Percentiles rank a stretch among this genome's conserved stretches.
phyloP scores from a whole-genome alignment of 2,888 invertebrate species.

The Dioctria rufipes region DNA sequence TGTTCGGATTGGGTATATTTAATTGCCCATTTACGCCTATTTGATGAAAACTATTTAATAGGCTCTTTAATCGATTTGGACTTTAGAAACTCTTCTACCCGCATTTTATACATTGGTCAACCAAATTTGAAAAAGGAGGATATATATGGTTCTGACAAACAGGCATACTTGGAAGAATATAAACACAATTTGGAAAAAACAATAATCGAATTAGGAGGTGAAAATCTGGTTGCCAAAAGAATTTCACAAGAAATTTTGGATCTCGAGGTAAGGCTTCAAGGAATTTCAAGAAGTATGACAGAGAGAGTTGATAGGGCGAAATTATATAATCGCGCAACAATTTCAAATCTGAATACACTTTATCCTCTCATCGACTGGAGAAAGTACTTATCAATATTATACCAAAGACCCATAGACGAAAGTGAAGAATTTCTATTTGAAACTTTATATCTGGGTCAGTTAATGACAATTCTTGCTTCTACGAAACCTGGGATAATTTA shows the following conservation, averaged over 20 bases:
- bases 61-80: not conserved
- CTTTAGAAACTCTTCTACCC: not conserved
- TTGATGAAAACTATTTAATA: not conserved
- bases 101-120: not conserved
- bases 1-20: not conserved
- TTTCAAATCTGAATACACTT: not conserved
- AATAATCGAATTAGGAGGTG: not conserved
- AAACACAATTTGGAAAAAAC: not conserved
- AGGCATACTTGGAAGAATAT: not conserved
- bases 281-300: not conserved
- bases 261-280: not conserved
- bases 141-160: not conserved
- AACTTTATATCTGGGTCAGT: constrained; percentile 30
- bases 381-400: constrained; percentile 45
- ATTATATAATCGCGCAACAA: no score
- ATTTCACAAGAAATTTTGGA: not conserved
- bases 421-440: constrained; percentile 35
- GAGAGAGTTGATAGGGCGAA: not conserved
- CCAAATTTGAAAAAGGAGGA: not conserved
- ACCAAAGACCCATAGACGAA: not conserved
- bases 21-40: not conserved
- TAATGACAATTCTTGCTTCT: constrained; percentile 28
- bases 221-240: not conserved
- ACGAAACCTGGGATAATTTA: constrained; percentile 40
- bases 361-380: constrained; percentile 54